Evolutionary conservation across 2,888 invertebrate genomes (phyloP).

Genomic region (Molanna angustata): DNA sequence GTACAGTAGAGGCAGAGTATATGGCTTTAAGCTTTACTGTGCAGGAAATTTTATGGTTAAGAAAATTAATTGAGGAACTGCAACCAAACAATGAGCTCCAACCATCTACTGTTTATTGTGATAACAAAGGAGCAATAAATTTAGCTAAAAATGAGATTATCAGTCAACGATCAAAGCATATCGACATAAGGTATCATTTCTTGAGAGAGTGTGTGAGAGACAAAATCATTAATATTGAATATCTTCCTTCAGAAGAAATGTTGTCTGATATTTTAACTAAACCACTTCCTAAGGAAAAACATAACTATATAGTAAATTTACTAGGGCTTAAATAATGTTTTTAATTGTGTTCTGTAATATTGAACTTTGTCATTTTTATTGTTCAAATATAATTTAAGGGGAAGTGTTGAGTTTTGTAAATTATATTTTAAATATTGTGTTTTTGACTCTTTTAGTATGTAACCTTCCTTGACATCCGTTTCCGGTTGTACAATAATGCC

Average conservation of each 20-base stretch:
- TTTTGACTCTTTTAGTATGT: too few species aligned
- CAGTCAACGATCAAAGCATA: not conserved
- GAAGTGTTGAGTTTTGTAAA: too few species aligned
- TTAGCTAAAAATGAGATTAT: not conserved
- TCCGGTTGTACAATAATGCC: too few species aligned
- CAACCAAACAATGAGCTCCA: not conserved
- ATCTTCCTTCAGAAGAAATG: not conserved
- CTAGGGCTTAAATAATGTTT: too few species aligned
- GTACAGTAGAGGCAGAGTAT: constrained; percentile 35
- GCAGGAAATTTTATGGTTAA: constrained; percentile 27
- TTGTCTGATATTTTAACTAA: not conserved
- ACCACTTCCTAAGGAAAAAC: too few species aligned
- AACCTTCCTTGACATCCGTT: too few species aligned
- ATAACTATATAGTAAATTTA: too few species aligned
- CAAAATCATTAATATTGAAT: not conserved
- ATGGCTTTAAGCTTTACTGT: constrained; percentile 33
- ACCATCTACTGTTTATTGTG: not conserved
- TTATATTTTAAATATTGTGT: too few species aligned
- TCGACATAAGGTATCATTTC: constrained; percentile 1
- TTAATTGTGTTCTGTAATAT: too few species aligned
- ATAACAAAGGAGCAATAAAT: constrained; percentile 1
- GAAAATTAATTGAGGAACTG: not conserved
- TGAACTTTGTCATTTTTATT: too few species aligned
- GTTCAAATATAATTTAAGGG: too few species aligned
- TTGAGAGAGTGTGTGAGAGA: not conserved